A percentile compares a stretch with the other conserved stretches of the same genome.
phyloP scores from a whole-genome alignment of 2,113 vertebrate species.

The Centropristis striata region DNA sequence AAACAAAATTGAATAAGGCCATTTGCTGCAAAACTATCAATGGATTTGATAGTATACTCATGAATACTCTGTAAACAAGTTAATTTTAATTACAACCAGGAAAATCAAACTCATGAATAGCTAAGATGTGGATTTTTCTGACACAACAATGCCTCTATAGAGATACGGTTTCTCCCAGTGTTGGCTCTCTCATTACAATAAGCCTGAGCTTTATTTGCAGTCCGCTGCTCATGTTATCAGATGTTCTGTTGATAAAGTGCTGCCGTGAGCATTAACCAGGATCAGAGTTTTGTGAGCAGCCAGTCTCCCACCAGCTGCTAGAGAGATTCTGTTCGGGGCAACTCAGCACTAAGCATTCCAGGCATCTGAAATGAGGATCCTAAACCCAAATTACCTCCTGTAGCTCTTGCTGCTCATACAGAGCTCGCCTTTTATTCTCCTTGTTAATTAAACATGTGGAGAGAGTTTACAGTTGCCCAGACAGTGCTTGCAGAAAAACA shows the following conservation, averaged over 20 bases:
- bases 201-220: slow-evolving; percentile 61
- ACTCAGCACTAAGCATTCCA: slow-evolving; percentile 74
- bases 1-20: background rate
- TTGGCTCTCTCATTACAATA: slow-evolving; percentile 43
- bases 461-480: slow-evolving; percentile 66
- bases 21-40: background rate
- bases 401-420: slow-evolving; percentile 29
- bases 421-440: slow-evolving; percentile 57
- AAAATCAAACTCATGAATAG: background rate
- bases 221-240: slow-evolving; percentile 53
- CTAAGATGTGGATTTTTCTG: background rate
- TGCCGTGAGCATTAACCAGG: slow-evolving; percentile 62
- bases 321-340: slow-evolving; percentile 47
- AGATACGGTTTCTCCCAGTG: slow-evolving; percentile 8
- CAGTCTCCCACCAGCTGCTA: slow-evolving; percentile 71
- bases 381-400: slow-evolving; percentile 71
- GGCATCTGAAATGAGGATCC: slow-evolving; percentile 71
- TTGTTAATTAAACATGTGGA: slow-evolving; percentile 82
- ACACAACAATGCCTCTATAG: background rate
- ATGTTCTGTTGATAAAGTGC: slow-evolving; percentile 70
- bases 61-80: slow-evolving; percentile 4
- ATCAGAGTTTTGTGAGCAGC: slow-evolving; percentile 60
- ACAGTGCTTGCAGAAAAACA: slow-evolving; percentile 58
- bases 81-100: background rate
- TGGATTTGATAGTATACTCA: background rate